Evolutionary conservation across 2,113 vertebrate species (phyloP), one percentile per base, ranked within the genome.

Genomic region (Eulemur rufifrons): DNA sequence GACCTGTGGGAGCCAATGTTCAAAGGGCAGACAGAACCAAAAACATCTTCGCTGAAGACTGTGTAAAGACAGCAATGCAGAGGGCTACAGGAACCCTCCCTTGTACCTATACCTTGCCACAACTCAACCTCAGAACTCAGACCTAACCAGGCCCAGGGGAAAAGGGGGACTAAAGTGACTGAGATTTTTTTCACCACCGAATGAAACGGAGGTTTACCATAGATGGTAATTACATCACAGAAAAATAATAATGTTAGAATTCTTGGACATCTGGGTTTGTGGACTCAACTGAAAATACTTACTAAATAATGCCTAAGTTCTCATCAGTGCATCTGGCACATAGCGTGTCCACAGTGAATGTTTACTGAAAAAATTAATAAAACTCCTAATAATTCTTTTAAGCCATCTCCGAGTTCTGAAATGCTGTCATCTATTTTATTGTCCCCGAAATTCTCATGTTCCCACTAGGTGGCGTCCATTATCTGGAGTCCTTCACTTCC

Each of bases 401-500:
- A 92, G 8, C 10, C 11, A 27, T n/a, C 18, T 80, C 10, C 25
- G 80, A 86, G 15, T 74, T 82, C 45, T 87, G 9, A 85, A 91
- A 84, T 52, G 45, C 56, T 52, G 4, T 63, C 21, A 13, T 25
- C 37, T 52, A 82, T 54, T 68, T 50, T n/a, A 64, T 93, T 69
- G 42, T 64, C 4, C 29, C 42, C 8, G 6, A 14, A 23, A 93
- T 95, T n/a, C 50, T 73, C 54, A 39, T 61, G 66, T 15, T 47
- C 68, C 97, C 98, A 97, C 98, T 97, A 98, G 98, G 73, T 98
- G 98, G 98, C 97, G 71, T 7, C 82, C 83, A 78, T 50, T 61
- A 56, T 52, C 94, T 64, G 97, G 18, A 69, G 37, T 95, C 97
- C 89, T 54, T 71, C 25, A 56, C 6, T 88, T 80, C 47, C 32